Percentiles rank a stretch among this genome's conserved stretches.
phyloP scores from a whole-genome alignment of 2,797 vertebrate species.

The Sitta carolinensis region DNA sequence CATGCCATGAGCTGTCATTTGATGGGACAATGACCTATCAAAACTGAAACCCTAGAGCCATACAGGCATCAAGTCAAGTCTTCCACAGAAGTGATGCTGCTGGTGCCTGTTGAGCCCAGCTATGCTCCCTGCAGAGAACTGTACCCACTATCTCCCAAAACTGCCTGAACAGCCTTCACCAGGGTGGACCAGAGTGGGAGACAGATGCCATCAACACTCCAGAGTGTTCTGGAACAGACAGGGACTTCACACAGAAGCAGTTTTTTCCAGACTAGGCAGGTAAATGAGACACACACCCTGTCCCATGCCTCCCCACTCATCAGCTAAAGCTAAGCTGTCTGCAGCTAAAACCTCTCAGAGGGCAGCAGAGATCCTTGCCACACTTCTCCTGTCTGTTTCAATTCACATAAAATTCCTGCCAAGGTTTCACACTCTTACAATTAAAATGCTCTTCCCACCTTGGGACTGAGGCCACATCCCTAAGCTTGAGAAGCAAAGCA shows the following conservation, averaged over 20 bases:
- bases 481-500: background rate
- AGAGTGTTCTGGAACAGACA: background rate
- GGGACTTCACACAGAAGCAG: background rate
- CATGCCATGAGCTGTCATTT: background rate
- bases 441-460: background rate
- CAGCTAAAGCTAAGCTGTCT: slow-evolving; percentile 19
- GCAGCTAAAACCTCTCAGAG: slow-evolving; percentile 17
- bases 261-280: background rate
- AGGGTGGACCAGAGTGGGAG: background rate
- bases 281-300: background rate
- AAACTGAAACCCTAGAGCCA: background rate
- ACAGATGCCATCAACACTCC: background rate
- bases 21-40: background rate
- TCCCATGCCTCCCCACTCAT: background rate
- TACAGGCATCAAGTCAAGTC: background rate
- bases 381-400: background rate
- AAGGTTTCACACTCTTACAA: background rate
- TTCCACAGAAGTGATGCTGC: background rate
- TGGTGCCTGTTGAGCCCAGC: background rate
- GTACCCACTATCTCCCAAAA: background rate
- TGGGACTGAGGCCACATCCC: background rate
- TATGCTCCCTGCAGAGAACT: background rate
- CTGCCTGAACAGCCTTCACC: background rate
- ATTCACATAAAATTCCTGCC: background rate
- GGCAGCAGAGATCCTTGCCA: background rate